phyloP scores from a whole-genome alignment of 1,140 invertebrate genomes.

The Papilio machaon region DNA sequence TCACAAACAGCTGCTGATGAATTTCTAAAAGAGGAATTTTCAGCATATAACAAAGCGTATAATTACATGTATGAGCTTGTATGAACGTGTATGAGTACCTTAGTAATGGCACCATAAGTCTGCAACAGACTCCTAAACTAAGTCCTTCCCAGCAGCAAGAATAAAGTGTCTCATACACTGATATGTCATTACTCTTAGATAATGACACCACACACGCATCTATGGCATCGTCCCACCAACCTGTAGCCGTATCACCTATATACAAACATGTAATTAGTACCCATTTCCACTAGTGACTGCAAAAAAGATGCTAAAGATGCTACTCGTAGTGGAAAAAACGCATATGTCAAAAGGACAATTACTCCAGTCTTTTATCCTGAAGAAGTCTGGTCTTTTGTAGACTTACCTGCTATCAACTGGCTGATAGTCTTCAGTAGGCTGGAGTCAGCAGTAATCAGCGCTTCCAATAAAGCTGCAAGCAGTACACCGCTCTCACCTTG shows the following conservation, averaged over 20 bases:
- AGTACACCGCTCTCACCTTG: background rate
- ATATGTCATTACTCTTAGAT: slow-evolving; percentile 34
- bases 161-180: slow-evolving; percentile 40
- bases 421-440: slow-evolving; percentile 11
- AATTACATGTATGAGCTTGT: too few species aligned
- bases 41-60: too few species aligned
- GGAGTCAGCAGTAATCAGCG: background rate
- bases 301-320: slow-evolving; percentile 36
- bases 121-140: slow-evolving; percentile 41
- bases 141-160: slow-evolving; percentile 1
- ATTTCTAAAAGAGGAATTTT: slow-evolving; percentile 43
- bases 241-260: slow-evolving; percentile 52
- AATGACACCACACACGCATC: slow-evolving; percentile 45
- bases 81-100: slow-evolving; percentile 43
- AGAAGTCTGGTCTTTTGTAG: slow-evolving; percentile 34
- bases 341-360: too few species aligned
- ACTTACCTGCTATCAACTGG: slow-evolving; percentile 9
- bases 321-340: slow-evolving; percentile 38
- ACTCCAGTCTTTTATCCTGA: too few species aligned
- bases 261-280: slow-evolving; percentile 5
- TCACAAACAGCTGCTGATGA: slow-evolving; percentile 49
- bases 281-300: slow-evolving; percentile 44
- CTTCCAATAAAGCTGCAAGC: background rate
- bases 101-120: slow-evolving; percentile 53
- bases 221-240: slow-evolving; percentile 65